Base-by-base conservation (phyloP, 1,140 invertebrate genomes). In the Hyposmocoma kahamanoa region DNA sequence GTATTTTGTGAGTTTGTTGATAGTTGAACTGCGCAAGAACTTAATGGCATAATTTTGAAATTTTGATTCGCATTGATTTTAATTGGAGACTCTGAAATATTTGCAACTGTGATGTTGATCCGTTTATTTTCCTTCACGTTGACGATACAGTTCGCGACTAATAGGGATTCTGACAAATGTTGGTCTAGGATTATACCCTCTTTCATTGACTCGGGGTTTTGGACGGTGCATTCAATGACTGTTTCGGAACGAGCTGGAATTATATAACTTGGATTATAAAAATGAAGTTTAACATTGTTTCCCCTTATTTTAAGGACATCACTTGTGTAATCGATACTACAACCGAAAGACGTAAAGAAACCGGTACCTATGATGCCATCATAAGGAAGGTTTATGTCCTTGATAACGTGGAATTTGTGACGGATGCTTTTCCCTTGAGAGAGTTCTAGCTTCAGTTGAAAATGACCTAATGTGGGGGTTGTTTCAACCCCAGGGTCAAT, bases 171-270 rank as follows among this genome's bases (percentile, higher is more conserved):
- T 52, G 24, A 28, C 45, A 66, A 32, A n/a, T 8, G 32, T 53
- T 66, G 46, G 47, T 50, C 50, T 5, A 52, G 38, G 2, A 55
- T 22, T 22, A 59, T 34, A 13, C 52, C 52, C 17, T 51, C 57
- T 22, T 15, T 46, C 9, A 51, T 52, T 10, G 20, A 19, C 4
- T n/a, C 9, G 8, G 55, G 32, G 24, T 15, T 24, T 36, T 55
- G 24, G 8, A 32, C 46, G 2, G 4, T 45, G 21, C 59, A 62
- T 17, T 3, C 50, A 47, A 66, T 59, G 5, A 59, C 54, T 6
- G 53, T 59, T 63, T 67, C 60, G 0, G 55, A 53, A 17, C 56
- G 53, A 22, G 43, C 52, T 18, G n/a, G 2, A 60, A 24, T 42
- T 46, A 42, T 49, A 51, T 53, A 43, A 59, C n/a, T 11, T 22